Base-by-base conservation (phyloP, 2,888 invertebrate species). In the Eudemis profundana region DNA sequence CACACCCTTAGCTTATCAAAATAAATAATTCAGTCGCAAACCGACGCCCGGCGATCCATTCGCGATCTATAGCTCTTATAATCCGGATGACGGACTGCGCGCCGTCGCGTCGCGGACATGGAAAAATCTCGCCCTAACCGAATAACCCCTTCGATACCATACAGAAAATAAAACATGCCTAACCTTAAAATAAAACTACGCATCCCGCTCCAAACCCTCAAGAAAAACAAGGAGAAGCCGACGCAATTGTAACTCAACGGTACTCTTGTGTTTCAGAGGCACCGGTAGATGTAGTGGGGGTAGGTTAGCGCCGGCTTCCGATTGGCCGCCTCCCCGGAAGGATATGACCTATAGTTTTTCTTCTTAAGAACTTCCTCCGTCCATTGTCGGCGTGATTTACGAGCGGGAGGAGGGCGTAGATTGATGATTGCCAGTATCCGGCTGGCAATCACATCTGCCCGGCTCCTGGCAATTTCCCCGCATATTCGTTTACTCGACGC, bases 261-360 rank as follows among this genome's bases (percentile, higher is more conserved):
- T 8, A 17, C 17, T 5, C 14, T 21, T 14, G 29, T 27, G 21
- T 27, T 53, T 36, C 14, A 2, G 29, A 27, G 27, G 60, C 19
- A 12, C 10, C 29, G 33, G 10, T 19, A 8, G 36, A 19, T 42
- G 53, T 50, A 60, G 65, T 53, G 74, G 78, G 71, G 70, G 70
- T 44, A 53, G 69, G 70, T 73, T 73, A 72, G 71, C 70, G 74
- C 82, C 74, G 78, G 85, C 84, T 87, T 92, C 91, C 91, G 91
- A 92, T 92, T 92, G 91, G 91, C 87, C 86, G 85, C 78, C 84
- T 79, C 85, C 84, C 88, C 85, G 91, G 92, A 92, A 91, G 92
- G 92, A 92, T 90, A 90, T 91, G 90, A 91, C 91, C 92, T 92
- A 91, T 92, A 92, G 92, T 92, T 92, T 92, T 90, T 92, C 91